Evolutionary conservation across 2,113 vertebrate species (phyloP).

Genomic region (Eurypyga helias): DNA sequence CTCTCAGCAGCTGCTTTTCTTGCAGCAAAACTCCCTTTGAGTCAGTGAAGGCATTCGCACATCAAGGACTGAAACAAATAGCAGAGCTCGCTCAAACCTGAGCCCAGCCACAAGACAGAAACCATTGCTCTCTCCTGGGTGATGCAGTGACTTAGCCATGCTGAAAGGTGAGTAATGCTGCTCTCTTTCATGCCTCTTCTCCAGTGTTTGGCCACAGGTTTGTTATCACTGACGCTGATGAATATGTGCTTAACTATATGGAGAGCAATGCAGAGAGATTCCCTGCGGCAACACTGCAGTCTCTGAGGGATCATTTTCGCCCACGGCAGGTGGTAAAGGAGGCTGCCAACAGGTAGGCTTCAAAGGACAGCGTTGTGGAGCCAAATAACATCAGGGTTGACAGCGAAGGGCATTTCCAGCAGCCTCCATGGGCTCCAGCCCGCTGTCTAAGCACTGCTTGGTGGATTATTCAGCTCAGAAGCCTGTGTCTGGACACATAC

Average conservation of each 20-base stretch:
- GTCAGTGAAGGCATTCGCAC: neutral
- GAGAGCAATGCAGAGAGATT: conserved; percentile 80
- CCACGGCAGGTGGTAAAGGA: neutral
- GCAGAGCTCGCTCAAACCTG: neutral
- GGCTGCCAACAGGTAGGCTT: conserved; percentile 60
- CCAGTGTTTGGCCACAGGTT: conserved; percentile 91
- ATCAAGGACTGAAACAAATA: neutral
- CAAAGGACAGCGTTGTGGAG: neutral
- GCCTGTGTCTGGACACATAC: neutral
- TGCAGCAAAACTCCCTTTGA: neutral
- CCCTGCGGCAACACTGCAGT: conserved; percentile 78
- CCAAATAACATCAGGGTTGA: neutral
- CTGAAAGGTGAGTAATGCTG: neutral
- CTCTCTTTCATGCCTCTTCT: neutral
- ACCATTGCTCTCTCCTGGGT: neutral
- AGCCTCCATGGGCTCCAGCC: neutral
- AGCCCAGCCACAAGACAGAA: neutral
- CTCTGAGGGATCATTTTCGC: conserved; percentile 71
- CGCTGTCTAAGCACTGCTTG: neutral
- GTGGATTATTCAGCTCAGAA: neutral
- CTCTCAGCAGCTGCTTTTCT: neutral
- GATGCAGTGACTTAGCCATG: neutral
- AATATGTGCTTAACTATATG: conserved; percentile 86
- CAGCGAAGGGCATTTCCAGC: neutral
- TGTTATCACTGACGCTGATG: conserved; percentile 83